These are phyloP conservation scores for Brenthis hecate DNA, from an alignment of 2,888 invertebrate genomes.

Conservation along the genomic window DNA sequence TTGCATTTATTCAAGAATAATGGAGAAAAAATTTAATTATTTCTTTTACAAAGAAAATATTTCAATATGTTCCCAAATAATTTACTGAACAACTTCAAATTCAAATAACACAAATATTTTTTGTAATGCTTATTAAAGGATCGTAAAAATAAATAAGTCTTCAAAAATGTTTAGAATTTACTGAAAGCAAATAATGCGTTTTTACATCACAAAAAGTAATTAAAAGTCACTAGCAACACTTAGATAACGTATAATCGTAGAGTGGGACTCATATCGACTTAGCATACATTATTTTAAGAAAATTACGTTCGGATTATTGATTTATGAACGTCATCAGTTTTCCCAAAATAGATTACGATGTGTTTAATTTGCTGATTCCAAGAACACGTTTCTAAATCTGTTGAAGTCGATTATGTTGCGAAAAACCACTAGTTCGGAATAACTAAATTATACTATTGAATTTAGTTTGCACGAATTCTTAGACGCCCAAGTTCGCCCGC, in stretches of 20 bases:
- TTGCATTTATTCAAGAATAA: not conserved
- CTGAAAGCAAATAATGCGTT: not conserved
- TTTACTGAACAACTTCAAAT: too few species aligned
- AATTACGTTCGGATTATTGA: conserved; percentile 14
- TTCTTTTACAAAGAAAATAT: too few species aligned
- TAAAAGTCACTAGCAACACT: not conserved
- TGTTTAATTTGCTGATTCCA: conserved; percentile 25
- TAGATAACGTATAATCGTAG: not conserved
- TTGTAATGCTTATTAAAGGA: too few species aligned
- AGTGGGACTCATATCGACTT: conserved; percentile 2
- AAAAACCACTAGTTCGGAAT: conserved; percentile 19
- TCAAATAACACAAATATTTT: too few species aligned
- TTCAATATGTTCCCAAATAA: too few species aligned
- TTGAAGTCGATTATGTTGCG: conserved; percentile 19
- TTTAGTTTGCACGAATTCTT: conserved; percentile 22
- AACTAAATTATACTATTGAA: conserved; percentile 27
- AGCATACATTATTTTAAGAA: conserved; percentile 18
- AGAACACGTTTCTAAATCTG: conserved; percentile 17
- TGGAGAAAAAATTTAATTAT: too few species aligned
- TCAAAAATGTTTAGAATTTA: too few species aligned
- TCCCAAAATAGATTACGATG: conserved; percentile 12
- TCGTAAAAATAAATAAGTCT: too few species aligned
- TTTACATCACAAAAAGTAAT: not conserved
- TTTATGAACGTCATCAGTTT: conserved; percentile 17
- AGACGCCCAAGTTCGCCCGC: conserved; percentile 40